phyloP scores from a whole-genome alignment of 2,797 vertebrate genomes.

The Hippopotamyrus pictus region DNA sequence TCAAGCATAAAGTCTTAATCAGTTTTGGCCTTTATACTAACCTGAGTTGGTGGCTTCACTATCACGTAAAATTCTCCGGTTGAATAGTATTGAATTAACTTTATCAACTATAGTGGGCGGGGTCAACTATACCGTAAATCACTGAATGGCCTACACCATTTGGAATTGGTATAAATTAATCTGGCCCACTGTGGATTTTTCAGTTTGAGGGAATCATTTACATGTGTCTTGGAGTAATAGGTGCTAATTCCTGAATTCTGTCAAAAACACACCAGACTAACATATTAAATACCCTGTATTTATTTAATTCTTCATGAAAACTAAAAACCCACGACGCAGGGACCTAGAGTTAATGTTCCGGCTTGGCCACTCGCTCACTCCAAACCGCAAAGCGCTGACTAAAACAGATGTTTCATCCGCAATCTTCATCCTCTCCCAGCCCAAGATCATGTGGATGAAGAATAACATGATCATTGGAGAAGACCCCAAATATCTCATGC shows the following conservation, averaged over 20 bases:
- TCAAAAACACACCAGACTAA: background rate
- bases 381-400: background rate
- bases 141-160: background rate
- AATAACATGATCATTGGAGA: slow-evolving; percentile 82
- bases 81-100: background rate
- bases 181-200: background rate
- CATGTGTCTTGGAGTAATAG: background rate
- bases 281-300: background rate
- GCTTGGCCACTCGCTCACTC: background rate
- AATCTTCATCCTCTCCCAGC: slow-evolving; percentile 51
- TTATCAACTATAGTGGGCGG: background rate
- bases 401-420: background rate
- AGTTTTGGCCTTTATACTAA: background rate
- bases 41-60: background rate
- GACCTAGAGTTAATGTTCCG: background rate
- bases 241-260: background rate
- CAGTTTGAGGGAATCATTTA: background rate
- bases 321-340: background rate
- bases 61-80: background rate
- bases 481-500: slow-evolving; percentile 85
- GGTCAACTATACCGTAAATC: background rate
- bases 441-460: slow-evolving; percentile 93
- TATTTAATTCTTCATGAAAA: background rate
- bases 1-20: background rate
- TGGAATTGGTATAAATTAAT: background rate